These are phyloP conservation scores for Sebastiscus albofasciatus DNA, from an alignment of 2,797 vertebrate species.

Conservation along the genomic window DNA sequence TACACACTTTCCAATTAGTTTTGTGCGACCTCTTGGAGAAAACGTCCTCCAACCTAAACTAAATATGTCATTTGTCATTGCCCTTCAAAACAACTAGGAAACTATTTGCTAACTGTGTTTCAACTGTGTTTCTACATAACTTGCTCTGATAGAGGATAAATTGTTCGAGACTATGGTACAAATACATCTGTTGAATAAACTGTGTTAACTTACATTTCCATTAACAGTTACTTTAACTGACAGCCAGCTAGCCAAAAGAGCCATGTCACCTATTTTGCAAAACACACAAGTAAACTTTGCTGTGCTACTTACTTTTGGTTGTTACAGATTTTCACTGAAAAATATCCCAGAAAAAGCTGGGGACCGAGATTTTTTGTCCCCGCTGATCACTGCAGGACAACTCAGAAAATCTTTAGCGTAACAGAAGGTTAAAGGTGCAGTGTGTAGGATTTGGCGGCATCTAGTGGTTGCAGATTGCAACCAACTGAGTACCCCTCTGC, in stretches of 20 bases:
- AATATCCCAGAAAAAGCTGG: not conserved
- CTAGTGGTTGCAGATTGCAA: too few species aligned
- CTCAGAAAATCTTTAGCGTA: not conserved
- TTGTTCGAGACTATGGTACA: not conserved
- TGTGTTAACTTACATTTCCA: not conserved
- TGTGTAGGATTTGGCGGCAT: too few species aligned
- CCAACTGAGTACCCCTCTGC: too few species aligned
- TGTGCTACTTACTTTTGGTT: not conserved
- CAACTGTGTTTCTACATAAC: not conserved
- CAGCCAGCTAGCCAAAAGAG: not conserved
- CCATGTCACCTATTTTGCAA: not conserved
- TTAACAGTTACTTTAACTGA: not conserved
- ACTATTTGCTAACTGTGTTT: not conserved
- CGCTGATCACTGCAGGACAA: not conserved
- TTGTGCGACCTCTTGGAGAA: not conserved
- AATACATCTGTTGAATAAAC: not conserved
- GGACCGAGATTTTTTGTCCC: not conserved
- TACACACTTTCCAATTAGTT: not conserved
- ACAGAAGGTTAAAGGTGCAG: not conserved
- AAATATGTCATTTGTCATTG: not conserved
- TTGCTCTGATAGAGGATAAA: not conserved
- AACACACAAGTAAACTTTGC: not conserved
- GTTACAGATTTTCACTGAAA: not conserved
- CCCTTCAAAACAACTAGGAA: not conserved
- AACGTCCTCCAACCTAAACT: not conserved